phyloP scores from a whole-genome alignment of 2,888 invertebrate species.

The Hypsopygia costalis region DNA sequence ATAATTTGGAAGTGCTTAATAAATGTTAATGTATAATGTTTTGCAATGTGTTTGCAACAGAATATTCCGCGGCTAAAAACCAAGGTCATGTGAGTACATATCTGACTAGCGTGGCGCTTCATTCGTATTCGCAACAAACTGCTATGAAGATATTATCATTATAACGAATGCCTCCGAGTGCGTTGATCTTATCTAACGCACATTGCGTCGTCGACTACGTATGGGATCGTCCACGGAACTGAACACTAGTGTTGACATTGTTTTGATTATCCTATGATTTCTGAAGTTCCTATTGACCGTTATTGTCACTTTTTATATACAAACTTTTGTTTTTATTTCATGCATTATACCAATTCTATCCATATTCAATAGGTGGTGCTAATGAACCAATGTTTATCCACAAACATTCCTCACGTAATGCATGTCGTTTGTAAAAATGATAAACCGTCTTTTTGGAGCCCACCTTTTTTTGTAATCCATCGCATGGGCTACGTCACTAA shows the following conservation, averaged over 20 bases:
- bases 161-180: constrained; percentile 44
- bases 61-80: constrained; percentile 27
- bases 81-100: constrained; percentile 31
- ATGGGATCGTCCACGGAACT: constrained; percentile 14
- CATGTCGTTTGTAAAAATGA: too few relatives aligned
- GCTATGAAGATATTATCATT: constrained; percentile 46
- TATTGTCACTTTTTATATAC: too few relatives aligned
- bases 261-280: not conserved
- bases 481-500: too few relatives aligned
- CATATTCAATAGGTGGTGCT: too few relatives aligned
- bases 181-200: constrained; percentile 42
- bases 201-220: constrained; percentile 20
- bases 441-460: too few relatives aligned
- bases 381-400: too few relatives aligned
- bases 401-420: too few relatives aligned
- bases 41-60: constrained; percentile 15
- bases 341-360: too few relatives aligned
- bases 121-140: constrained; percentile 43
- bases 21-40: constrained; percentile 9
- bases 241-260: not conserved
- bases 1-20: constrained; percentile 4
- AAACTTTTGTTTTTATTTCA: too few relatives aligned
- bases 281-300: too few relatives aligned
- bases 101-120: constrained; percentile 28
- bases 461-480: too few relatives aligned